A percentile compares a stretch with the other conserved stretches of the same genome.
phyloP scores from a whole-genome alignment of 2,113 vertebrate genomes.

The Etheostoma spectabile region DNA sequence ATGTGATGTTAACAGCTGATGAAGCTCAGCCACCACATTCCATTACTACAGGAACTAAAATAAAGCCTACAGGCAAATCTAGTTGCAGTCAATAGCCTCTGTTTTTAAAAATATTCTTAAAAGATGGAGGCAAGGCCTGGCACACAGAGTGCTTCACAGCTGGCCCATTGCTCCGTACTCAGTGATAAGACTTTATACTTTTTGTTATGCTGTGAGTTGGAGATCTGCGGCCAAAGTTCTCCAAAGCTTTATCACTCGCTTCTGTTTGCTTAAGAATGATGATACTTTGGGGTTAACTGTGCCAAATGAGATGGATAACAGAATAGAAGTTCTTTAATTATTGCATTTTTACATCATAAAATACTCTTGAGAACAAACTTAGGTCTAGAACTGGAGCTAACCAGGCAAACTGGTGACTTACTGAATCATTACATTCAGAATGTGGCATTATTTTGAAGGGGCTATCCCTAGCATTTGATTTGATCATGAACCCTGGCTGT shows the following conservation, averaged over 20 bases:
- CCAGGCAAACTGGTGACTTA: not conserved
- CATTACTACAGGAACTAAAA: not conserved
- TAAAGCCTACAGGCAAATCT: not conserved
- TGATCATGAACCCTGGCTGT: not conserved
- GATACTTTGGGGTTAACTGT: not conserved
- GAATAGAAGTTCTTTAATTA: not conserved
- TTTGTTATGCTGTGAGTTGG: constrained; percentile 70
- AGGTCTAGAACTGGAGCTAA: too few relatives aligned
- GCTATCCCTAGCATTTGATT: not conserved
- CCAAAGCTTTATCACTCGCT: constrained; percentile 35
- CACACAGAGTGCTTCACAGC: not conserved
- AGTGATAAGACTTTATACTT: constrained; percentile 39
- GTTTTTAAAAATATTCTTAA: not conserved
- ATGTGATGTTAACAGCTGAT: constrained; percentile 31
- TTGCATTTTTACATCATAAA: not conserved
- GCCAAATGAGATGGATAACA: not conserved
- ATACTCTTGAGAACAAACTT: not conserved
- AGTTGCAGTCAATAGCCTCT: not conserved
- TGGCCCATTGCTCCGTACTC: not conserved
- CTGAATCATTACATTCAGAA: not conserved
- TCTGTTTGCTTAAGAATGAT: constrained; percentile 32
- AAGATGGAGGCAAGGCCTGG: not conserved
- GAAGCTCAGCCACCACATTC: not conserved
- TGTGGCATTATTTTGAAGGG: not conserved
- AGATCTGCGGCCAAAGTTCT: constrained; percentile 81